phyloP scores from a whole-genome alignment of 2,888 invertebrate species.

The Nomada ruficornis region DNA sequence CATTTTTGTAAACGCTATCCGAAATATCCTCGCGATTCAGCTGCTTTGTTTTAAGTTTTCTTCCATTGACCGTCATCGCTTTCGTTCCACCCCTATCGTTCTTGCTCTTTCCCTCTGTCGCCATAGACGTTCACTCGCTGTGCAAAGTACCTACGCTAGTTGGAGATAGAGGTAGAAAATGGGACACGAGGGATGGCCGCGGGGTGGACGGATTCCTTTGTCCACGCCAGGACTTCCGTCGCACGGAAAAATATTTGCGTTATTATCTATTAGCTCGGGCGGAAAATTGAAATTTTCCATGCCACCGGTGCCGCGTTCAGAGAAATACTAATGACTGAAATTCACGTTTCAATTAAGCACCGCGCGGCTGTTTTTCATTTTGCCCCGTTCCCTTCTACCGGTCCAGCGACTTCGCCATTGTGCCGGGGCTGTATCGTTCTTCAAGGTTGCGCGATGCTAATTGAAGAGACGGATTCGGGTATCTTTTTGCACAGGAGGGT shows the following conservation, averaged over 20 bases:
- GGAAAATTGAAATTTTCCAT: slow-evolving; percentile 71
- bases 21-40: slow-evolving; percentile 51
- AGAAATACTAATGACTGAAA: slow-evolving; percentile 64
- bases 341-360: slow-evolving; percentile 61
- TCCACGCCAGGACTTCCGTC: slow-evolving; percentile 66
- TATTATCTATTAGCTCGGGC: slow-evolving; percentile 71
- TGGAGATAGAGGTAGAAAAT: slow-evolving; percentile 37
- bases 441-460: slow-evolving; percentile 1
- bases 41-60: slow-evolving; percentile 61
- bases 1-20: slow-evolving; percentile 75
- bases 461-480: not conserved
- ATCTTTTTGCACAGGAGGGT: not conserved
- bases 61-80: slow-evolving; percentile 34
- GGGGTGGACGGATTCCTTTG: slow-evolving; percentile 63
- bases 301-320: slow-evolving; percentile 49
- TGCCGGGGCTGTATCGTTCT: not conserved
- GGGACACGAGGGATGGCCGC: slow-evolving; percentile 7
- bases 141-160: slow-evolving; percentile 24
- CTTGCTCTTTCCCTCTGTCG: slow-evolving; percentile 30
- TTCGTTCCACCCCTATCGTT: slow-evolving; percentile 48
- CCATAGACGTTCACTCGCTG: slow-evolving; percentile 24
- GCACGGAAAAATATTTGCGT: slow-evolving; percentile 72
- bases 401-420: not conserved
- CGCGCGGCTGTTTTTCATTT: slow-evolving; percentile 33
- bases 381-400: not conserved